Conservation (phyloP, 2,113 vertebrate species). For the Serinus canaria region DNA sequence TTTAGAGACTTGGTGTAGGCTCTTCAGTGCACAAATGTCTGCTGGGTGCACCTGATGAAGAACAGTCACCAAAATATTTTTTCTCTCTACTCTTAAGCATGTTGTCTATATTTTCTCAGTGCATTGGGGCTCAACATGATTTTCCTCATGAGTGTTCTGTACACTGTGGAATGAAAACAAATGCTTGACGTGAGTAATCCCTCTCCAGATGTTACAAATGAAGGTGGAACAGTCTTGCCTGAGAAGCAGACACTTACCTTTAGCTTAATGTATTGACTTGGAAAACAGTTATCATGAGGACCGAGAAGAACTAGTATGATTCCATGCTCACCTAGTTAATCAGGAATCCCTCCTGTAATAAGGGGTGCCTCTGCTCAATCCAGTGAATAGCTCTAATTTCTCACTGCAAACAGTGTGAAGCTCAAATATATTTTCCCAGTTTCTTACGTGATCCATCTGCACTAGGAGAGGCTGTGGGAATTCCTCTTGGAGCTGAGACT, state of each 20-base stretch:
- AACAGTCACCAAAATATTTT: background rate
- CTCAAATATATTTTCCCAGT: background rate
- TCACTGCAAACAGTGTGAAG: background rate
- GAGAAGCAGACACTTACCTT: slow-evolving; percentile 8
- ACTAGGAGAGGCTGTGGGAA: background rate
- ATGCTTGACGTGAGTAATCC: background rate
- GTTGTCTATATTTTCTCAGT: background rate
- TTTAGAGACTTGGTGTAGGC: background rate
- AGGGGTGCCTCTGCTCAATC: background rate
- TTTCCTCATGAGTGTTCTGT: background rate
- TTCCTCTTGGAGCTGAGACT: background rate
- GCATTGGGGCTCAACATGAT: background rate
- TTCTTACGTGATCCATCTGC: background rate
- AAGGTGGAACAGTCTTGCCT: background rate
- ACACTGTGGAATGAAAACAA: background rate
- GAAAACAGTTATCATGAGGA: background rate
- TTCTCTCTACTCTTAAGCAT: background rate
- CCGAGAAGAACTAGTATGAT: background rate
- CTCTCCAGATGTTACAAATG: background rate
- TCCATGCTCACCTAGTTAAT: background rate
- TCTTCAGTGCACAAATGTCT: background rate
- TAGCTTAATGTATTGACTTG: background rate
- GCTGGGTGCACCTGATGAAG: background rate
- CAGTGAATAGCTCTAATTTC: background rate
- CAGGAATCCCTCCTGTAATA: background rate